phyloP scores from a whole-genome alignment of 1,140 invertebrate genomes.

The Drosophila albomicans region DNA sequence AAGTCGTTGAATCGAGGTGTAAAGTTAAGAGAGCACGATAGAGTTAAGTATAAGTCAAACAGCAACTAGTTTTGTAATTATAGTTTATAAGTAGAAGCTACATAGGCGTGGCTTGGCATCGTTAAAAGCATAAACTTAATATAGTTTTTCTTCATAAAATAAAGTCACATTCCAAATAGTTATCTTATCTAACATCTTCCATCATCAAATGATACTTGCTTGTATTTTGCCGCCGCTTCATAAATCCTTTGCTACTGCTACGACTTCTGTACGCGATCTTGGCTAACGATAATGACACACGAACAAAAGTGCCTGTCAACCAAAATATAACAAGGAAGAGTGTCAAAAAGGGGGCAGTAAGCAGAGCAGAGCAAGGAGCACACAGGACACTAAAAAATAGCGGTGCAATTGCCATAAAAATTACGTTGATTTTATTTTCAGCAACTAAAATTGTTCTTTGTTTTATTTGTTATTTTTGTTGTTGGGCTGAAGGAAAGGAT shows the following conservation, averaged over 20 bases:
- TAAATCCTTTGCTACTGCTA: conserved; percentile 50
- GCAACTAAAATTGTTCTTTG: conserved; percentile 67
- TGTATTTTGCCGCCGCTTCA: conserved; percentile 49
- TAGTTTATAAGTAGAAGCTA: background rate
- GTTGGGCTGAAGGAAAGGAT: conserved; percentile 42
- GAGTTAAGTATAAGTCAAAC: background rate
- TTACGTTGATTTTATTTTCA: conserved; percentile 79
- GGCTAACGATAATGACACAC: conserved; percentile 72
- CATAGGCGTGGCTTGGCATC: background rate
- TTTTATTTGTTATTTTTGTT: conserved; percentile 36
- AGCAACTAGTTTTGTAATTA: background rate
- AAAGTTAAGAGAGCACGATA: background rate
- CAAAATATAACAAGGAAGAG: conserved; percentile 55
- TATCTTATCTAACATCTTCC: conserved; percentile 26
- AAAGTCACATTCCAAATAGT: background rate
- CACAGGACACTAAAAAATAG: conserved; percentile 43
- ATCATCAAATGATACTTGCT: conserved; percentile 35
- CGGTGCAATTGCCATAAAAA: conserved; percentile 74
- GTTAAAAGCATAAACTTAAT: background rate
- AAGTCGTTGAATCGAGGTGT: background rate
- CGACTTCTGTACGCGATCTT: conserved; percentile 29
- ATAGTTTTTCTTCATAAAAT: background rate
- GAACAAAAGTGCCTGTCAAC: conserved; percentile 75
- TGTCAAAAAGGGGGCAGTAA: conserved; percentile 67
- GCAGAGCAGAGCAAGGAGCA: conserved; percentile 8